These are phyloP conservation scores for Meleagris gallopavo DNA, from an alignment of 2,113 vertebrate species.

Conservation along the genomic window DNA sequence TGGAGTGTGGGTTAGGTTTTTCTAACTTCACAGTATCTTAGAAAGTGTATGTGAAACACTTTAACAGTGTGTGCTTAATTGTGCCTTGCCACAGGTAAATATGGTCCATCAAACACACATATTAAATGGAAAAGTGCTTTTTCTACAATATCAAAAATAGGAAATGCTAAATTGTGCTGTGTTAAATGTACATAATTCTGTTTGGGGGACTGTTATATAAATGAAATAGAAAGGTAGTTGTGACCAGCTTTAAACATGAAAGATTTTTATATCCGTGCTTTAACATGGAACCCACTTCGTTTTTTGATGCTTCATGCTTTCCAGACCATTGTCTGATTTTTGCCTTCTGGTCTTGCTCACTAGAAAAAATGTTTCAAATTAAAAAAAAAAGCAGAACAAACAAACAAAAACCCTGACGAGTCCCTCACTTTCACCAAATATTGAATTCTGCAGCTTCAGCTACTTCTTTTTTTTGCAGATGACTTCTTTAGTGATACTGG, in stretches of 20 bases:
- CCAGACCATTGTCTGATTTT: conserved; percentile 38
- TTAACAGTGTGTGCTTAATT: conserved; percentile 13
- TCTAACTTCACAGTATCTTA: conserved; percentile 6
- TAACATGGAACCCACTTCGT: conserved; percentile 35
- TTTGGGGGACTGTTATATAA: not conserved
- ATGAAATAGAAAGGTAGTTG: not conserved
- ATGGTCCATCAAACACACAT: not conserved
- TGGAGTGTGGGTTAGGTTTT: conserved; percentile 2
- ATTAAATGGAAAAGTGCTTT: not conserved
- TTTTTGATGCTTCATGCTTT: conserved; percentile 58
- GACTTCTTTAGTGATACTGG: conserved; percentile 39
- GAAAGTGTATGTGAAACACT: not conserved
- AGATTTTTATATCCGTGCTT: conserved; percentile 30
- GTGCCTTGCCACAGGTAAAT: not conserved
- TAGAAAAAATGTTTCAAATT: conserved; percentile 28
- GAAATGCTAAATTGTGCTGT: not conserved
- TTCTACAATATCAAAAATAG: not conserved
- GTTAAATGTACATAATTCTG: not conserved
- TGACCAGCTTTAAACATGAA: not conserved
- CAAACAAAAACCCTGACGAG: not conserved
- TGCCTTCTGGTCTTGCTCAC: conserved; percentile 45
- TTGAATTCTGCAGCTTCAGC: conserved; percentile 58
- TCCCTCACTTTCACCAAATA: conserved; percentile 30
- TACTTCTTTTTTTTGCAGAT: conserved; percentile 8
- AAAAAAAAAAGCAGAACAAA: not conserved